Evolutionary conservation across 2,113 vertebrate species (phyloP), one percentile per base, ranked within the genome.

Genomic region (Junco hyemalis): DNA sequence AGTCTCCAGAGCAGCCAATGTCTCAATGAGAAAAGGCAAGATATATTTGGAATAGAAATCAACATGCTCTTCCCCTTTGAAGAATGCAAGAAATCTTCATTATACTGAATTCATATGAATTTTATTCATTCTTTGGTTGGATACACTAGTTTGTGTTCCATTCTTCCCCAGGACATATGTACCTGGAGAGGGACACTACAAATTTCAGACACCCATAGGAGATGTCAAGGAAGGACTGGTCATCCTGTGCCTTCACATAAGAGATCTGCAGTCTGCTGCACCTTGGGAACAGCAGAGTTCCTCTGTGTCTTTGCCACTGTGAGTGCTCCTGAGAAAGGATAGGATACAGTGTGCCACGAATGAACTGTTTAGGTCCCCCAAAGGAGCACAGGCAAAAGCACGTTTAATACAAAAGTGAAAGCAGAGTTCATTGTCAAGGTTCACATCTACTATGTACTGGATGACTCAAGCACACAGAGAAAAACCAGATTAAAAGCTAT

Each of bases 261-360:
- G 28, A 78, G 8, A 42, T 24, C 14, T 69, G 26, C 14, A 15
- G 5, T 33, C 56, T 44, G 16, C 6, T 24, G 15, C 18, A 14
- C 9, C 18, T 53, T 54, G 18, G 33, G 9, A 71, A 5, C 3
- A 18, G 10, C 19, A 12, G 35, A 65, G 36, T 42, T 92, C 16
- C 72, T 81, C 60, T 78, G 11, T 44, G 54, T 72, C 28, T 53
- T 54, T 45, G 16, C 29, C n/a, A 21, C 33, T 51, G 35, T 29
- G 23, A 71, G 9, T 17, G 24, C 24, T 78, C 12, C 56, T 81
- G 26, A 50, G 40, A 44, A 90, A 66, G 23, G 13, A 5, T 51
- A 44, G 50, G 6, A 7, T 36, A 25, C 4, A 12, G 13, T 14
- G 20, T 24, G n/a, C 24, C 23, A 8, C 0, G 0, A 38, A 44